These are phyloP conservation scores for Geodia barretti DNA, from an alignment of 37 sponge, comb jelly and placozoan species.

Conservation along the genomic window DNA sequence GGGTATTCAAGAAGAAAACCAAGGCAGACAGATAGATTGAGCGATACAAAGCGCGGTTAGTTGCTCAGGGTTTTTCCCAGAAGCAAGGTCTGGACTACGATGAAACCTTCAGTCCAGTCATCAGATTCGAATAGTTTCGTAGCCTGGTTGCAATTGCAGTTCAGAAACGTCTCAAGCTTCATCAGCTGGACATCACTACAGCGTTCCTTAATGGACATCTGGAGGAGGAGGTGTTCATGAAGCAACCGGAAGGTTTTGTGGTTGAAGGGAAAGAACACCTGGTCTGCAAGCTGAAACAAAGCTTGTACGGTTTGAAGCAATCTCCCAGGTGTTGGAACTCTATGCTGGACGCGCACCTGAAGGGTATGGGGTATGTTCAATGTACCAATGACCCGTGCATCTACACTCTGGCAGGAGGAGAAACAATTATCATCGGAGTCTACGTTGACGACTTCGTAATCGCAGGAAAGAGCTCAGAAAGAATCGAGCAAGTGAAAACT, in stretches of 20 bases:
- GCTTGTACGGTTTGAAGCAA: conserved; percentile 73
- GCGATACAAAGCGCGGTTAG: conserved; percentile 56
- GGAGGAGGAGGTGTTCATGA: conserved; percentile 66
- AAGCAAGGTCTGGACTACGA: conserved; percentile 57
- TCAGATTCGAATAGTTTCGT: conserved; percentile 56
- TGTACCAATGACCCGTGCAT: conserved; percentile 44
- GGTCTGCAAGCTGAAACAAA: conserved; percentile 61
- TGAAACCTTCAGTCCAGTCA: conserved; percentile 66
- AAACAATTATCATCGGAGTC: conserved; percentile 38
- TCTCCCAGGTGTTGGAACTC: conserved; percentile 57
- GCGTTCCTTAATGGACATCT: conserved; percentile 63
- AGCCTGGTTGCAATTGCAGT: conserved; percentile 55
- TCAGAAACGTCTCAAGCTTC: conserved; percentile 59
- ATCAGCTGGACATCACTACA: conserved; percentile 65
- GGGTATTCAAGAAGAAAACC: conserved; percentile 64
- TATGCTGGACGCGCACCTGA: conserved; percentile 48
- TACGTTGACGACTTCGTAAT: conserved; percentile 60
- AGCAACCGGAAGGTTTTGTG: conserved; percentile 70
- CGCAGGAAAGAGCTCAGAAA: conserved; percentile 5
- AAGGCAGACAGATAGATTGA: conserved; percentile 54
- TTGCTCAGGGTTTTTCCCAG: conserved; percentile 71
- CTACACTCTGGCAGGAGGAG: conserved; percentile 19
- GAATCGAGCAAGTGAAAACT: conserved; percentile 23
- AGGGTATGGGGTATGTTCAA: conserved; percentile 59
- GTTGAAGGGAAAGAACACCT: conserved; percentile 57